phyloP scores from a whole-genome alignment of 2,888 invertebrate genomes.

The Neocrepidodera transversa region DNA sequence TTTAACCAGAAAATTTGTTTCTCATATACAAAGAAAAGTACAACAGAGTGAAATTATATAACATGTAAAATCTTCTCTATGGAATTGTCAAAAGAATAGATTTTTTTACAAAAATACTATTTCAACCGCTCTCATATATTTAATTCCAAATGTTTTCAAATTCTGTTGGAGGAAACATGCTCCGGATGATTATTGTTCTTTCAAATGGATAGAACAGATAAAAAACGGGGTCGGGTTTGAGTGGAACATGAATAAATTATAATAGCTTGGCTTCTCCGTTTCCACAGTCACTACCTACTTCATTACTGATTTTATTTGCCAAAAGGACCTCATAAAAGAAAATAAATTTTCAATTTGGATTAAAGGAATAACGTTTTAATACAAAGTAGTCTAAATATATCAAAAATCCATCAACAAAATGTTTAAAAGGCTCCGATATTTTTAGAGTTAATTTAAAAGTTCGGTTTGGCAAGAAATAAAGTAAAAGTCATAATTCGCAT shows the following conservation, averaged over 20 bases:
- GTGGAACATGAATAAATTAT: constrained; percentile 21
- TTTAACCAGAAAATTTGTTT: not conserved
- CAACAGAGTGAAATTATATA: too few species aligned
- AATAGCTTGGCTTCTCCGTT: constrained; percentile 5
- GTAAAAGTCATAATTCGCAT: constrained; percentile 14
- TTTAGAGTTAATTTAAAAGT: constrained; percentile 24
- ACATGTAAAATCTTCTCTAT: too few species aligned
- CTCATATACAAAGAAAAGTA: too few species aligned
- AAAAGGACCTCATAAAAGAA: constrained; percentile 7
- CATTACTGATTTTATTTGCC: constrained; percentile 1
- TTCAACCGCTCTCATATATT: too few species aligned
- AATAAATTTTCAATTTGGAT: constrained; percentile 22
- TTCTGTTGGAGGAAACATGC: too few species aligned
- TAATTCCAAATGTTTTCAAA: too few species aligned
- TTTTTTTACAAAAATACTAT: too few species aligned
- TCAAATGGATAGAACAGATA: not conserved
- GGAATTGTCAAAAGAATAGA: too few species aligned
- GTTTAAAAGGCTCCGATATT: constrained; percentile 25
- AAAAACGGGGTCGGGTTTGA: constrained; percentile 8
- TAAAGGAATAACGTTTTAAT: constrained; percentile 20
- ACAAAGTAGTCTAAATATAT: constrained; percentile 25
- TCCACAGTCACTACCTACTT: constrained; percentile 14
- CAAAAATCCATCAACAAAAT: constrained; percentile 31
- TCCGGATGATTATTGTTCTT: not conserved
- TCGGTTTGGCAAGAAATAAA: constrained; percentile 7